A percentile compares a stretch with the other conserved stretches of the same genome.
phyloP scores from a whole-genome alignment of 2,888 invertebrate genomes.

The Heteropelma amictum region DNA sequence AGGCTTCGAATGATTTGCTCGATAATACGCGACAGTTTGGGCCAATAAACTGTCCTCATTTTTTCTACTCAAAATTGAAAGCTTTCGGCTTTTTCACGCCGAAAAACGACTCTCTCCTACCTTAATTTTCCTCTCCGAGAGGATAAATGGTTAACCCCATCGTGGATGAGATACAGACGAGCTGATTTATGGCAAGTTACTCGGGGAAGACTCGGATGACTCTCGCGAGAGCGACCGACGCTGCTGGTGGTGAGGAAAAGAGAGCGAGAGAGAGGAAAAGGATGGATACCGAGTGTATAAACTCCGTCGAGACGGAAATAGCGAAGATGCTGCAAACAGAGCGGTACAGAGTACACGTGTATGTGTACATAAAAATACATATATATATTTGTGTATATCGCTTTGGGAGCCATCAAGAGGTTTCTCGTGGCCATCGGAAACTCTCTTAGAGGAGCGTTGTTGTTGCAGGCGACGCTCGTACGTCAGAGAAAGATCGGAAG shows the following conservation, averaged over 20 bases:
- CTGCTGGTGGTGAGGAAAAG: constrained; percentile 36
- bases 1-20: no score
- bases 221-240: neutral
- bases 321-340: constrained; percentile 33
- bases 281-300: no score
- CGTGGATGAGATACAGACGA: constrained; percentile 44
- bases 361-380: neutral
- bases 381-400: neutral
- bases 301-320: constrained; percentile 47
- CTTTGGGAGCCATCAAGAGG: constrained; percentile 18
- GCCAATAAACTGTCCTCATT: neutral
- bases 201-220: constrained; percentile 22
- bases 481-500: constrained; percentile 25
- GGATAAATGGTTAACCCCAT: constrained; percentile 55
- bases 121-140: constrained; percentile 42
- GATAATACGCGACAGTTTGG: no score
- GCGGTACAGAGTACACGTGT: neutral
- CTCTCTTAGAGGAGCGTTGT: constrained; percentile 37
- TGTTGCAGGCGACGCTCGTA: constrained; percentile 52
- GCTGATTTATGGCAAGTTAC: constrained; percentile 44
- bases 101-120: neutral
- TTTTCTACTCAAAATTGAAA: neutral
- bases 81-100: neutral
- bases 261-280: no score
- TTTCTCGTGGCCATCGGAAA: constrained; percentile 26